Conservation (phyloP, 2,888 invertebrate species). For the Phortica magna region DNA sequence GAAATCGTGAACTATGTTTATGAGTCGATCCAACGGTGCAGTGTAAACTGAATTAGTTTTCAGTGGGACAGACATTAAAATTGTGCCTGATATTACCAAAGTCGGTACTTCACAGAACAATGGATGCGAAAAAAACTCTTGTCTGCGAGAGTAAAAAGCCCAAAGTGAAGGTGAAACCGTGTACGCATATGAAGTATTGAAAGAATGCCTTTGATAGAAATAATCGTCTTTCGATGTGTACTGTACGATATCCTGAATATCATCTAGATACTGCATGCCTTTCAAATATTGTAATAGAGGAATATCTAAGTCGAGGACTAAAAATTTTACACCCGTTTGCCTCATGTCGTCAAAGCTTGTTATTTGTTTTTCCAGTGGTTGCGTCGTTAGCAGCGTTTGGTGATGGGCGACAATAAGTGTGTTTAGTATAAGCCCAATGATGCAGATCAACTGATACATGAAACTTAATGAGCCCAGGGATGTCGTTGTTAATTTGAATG, state of each 20-base stretch:
- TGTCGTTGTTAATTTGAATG: neutral
- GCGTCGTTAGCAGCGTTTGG: neutral
- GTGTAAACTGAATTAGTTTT: slow-evolving; percentile 4
- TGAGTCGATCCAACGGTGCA: neutral
- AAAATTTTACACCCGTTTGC: neutral
- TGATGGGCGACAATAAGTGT: neutral
- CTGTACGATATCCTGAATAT: neutral
- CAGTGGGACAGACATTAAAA: neutral
- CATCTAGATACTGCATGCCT: neutral
- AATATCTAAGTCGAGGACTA: neutral
- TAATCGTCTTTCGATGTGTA: too few species aligned
- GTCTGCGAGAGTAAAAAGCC: neutral
- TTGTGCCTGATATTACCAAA: neutral
- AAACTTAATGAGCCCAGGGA: neutral
- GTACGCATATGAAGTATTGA: slow-evolving; percentile 24
- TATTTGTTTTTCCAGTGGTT: neutral
- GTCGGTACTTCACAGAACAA: slow-evolving; percentile 7
- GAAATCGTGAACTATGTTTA: neutral
- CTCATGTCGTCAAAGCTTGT: neutral
- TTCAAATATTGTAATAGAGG: neutral
- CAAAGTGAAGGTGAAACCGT: neutral
- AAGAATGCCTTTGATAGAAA: too few species aligned
- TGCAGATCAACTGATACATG: neutral
- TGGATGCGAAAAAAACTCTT: slow-evolving; percentile 1
- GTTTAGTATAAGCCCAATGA: neutral